Conservation (phyloP, 2,113 vertebrate genomes). For the Marcusenius ussheri region DNA sequence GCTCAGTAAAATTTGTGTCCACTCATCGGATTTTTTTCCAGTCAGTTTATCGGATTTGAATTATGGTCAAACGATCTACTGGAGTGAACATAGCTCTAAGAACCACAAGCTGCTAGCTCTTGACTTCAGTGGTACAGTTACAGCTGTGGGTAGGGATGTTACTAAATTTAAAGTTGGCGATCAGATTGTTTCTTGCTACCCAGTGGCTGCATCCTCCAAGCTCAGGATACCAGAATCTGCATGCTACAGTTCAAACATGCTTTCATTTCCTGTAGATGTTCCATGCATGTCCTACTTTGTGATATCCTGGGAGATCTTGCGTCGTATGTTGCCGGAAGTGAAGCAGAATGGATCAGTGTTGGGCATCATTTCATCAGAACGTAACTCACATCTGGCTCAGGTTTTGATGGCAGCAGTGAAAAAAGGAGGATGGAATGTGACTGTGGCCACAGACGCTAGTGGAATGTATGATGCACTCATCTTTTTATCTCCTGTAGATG, state of each 20-base stretch:
- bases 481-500: conserved; percentile 58
- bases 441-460: conserved; percentile 35
- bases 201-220: conserved; percentile 52
- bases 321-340: conserved; percentile 39
- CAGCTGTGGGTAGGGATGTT: conserved; percentile 57
- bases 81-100: conserved; percentile 54
- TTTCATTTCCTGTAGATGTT: conserved; percentile 55
- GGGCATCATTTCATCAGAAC: conserved; percentile 56
- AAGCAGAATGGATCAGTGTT: conserved; percentile 49
- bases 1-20: conserved; percentile 63
- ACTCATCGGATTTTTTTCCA: conserved; percentile 77
- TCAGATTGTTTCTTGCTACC: conserved; percentile 65
- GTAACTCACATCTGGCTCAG: conserved; percentile 56
- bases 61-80: conserved; percentile 67
- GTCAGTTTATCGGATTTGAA: conserved; percentile 60
- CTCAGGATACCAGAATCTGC: conserved; percentile 57
- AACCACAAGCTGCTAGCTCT: conserved; percentile 64
- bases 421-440: conserved; percentile 63
- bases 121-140: conserved; percentile 72
- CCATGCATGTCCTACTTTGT: conserved; percentile 73
- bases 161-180: conserved; percentile 65
- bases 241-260: conserved; percentile 58
- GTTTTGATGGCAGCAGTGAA: conserved; percentile 59
- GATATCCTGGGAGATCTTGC: conserved; percentile 68
- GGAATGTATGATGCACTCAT: conserved; percentile 54